Conservation (phyloP, 2,113 vertebrate genomes). For the Todiramphus saurophagus region DNA sequence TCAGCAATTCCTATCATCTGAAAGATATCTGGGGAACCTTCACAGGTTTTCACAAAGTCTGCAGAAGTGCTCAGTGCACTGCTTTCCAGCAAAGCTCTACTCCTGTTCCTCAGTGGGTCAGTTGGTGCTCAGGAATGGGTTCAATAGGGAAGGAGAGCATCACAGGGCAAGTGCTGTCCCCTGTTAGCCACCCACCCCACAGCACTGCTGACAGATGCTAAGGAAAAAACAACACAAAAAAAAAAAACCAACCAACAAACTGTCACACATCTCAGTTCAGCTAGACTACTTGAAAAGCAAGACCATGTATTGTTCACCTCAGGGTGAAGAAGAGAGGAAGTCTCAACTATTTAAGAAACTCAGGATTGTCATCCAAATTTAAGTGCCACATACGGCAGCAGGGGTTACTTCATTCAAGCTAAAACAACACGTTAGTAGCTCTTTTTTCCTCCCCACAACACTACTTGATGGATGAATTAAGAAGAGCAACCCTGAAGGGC, state of each 20-base stretch:
- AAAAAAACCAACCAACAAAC: neutral
- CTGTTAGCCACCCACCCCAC: neutral
- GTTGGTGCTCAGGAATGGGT: neutral
- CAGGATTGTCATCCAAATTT: too few relatives aligned
- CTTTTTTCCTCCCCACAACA: neutral
- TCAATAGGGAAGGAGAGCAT: neutral
- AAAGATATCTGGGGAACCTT: neutral
- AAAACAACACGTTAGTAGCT: neutral
- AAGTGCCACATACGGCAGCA: neutral
- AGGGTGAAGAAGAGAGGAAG: neutral
- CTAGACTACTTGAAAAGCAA: neutral
- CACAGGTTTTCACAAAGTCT: too few relatives aligned
- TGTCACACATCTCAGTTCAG: neutral
- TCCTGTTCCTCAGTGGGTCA: neutral
- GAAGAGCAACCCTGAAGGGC: conserved; percentile 38
- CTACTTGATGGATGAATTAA: conserved; percentile 25
- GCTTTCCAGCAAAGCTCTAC: neutral
- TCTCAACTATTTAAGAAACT: neutral
- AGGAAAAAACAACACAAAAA: neutral
- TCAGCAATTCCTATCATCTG: neutral
- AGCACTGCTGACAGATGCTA: neutral
- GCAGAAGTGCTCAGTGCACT: fast-evolving
- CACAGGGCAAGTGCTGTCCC: fast-evolving
- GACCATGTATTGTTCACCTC: neutral
- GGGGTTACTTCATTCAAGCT: conserved; percentile 30